A percentile compares a stretch with the other conserved stretches of the same genome.
Conservation (phyloP, 2,797 vertebrate species). For the Gephyroberyx darwinii region DNA sequence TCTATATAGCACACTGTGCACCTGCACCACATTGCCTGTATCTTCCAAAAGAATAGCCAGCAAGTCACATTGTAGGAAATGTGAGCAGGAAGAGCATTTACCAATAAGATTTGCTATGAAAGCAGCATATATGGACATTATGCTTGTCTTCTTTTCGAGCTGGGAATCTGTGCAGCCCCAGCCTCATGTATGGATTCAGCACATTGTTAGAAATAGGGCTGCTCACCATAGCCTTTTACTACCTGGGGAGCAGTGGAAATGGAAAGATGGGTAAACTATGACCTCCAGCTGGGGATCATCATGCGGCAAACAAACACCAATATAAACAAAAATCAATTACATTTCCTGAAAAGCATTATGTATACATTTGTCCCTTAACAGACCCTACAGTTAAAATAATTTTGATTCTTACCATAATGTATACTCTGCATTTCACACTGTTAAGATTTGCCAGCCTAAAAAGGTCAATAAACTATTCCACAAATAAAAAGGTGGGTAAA, state of each 20-base stretch:
- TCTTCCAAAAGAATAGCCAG: slow-evolving; percentile 12
- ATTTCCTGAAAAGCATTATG: slow-evolving; percentile 18
- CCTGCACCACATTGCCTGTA: slow-evolving; percentile 7
- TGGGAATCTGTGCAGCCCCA: slow-evolving; percentile 19
- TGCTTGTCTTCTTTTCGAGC: slow-evolving; percentile 36
- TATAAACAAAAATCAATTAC: slow-evolving; percentile 3
- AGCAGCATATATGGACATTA: slow-evolving; percentile 5
- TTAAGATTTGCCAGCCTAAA: slow-evolving; percentile 9
- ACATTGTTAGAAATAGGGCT: slow-evolving; percentile 21
- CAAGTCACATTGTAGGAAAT: slow-evolving; percentile 1
- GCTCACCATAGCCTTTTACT: slow-evolving; percentile 12
- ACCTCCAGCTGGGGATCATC: slow-evolving; percentile 24
- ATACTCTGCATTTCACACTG: slow-evolving; percentile 29
- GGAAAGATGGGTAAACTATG: slow-evolving; percentile 29
- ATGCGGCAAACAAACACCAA: background rate
- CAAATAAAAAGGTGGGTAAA: slow-evolving; percentile 27
- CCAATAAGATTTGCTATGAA: slow-evolving; percentile 33
- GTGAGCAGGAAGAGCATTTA: slow-evolving; percentile 23
- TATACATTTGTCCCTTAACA: slow-evolving; percentile 30
- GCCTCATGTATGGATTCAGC: slow-evolving; percentile 13
- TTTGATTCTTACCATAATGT: background rate
- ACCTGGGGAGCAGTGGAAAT: slow-evolving; percentile 22
- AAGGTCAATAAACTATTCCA: slow-evolving; percentile 37
- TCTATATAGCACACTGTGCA: slow-evolving; percentile 16
- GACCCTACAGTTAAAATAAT: background rate